A percentile compares a stretch with the other conserved stretches of the same genome.
Conservation (phyloP, 2,797 vertebrate species). For the Adrianichthys oophorus region DNA sequence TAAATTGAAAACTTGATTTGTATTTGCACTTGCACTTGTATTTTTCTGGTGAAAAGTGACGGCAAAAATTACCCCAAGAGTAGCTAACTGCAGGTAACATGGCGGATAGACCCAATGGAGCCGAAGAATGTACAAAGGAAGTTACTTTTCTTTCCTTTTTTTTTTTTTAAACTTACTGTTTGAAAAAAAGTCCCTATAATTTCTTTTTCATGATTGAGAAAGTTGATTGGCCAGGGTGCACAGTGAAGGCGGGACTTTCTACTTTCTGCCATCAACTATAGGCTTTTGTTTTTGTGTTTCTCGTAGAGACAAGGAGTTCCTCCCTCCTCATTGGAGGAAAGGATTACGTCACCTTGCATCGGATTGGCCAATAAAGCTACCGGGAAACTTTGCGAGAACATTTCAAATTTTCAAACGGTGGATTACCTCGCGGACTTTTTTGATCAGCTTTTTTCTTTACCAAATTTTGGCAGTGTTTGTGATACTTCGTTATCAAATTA, state of each 20-base stretch:
- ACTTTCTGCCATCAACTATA: constrained; percentile 5
- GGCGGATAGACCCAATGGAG: too few relatives aligned
- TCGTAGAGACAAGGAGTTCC: fast-evolving
- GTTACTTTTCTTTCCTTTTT: too few relatives aligned
- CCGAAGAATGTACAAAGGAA: too few relatives aligned
- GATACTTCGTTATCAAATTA: neutral
- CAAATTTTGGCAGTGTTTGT: neutral
- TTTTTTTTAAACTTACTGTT: too few relatives aligned
- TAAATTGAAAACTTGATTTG: neutral
- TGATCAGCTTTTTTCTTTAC: neutral
- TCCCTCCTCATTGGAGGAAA: constrained; percentile 15
- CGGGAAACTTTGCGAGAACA: constrained; percentile 4
- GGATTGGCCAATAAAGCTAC: constrained; percentile 50
- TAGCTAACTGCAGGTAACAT: too few relatives aligned
- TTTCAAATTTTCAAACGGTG: constrained; percentile 35
- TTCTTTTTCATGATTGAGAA: neutral
- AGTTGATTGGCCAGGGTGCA: constrained; percentile 16
- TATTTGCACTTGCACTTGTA: neutral
- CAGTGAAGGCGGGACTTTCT: constrained; percentile 8
- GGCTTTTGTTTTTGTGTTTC: constrained; percentile 1
- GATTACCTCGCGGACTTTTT: fast-evolving
- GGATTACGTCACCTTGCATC: fast-evolving
- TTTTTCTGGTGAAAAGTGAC: too few relatives aligned
- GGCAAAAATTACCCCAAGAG: too few relatives aligned
- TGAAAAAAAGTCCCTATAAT: neutral